Conservation (phyloP, 2,113 vertebrate genomes). For the Pituophis catenifer region DNA sequence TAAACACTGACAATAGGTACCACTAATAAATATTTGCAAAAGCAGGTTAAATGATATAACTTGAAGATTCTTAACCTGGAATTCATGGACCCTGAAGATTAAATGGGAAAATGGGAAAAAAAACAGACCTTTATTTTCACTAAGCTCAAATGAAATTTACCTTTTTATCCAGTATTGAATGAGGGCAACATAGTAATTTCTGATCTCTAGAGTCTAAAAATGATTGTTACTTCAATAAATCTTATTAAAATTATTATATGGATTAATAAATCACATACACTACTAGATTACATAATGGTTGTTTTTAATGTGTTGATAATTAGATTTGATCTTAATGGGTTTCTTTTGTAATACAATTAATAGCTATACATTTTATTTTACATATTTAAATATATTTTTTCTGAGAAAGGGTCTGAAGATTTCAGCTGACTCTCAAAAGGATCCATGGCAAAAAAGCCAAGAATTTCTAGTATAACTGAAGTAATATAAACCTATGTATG, state of each 20-base stretch:
- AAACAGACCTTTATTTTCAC: not conserved
- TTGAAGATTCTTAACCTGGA: not conserved
- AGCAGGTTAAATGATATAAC: not conserved
- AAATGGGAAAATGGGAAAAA: not conserved
- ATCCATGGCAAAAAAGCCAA: not conserved
- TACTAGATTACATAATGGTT: not conserved
- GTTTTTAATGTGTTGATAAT: not conserved
- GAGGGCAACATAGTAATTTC: not conserved
- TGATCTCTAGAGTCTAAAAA: not conserved
- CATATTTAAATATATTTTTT: not conserved
- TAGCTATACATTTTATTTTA: not conserved
- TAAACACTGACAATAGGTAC: not conserved
- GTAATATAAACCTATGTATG: not conserved
- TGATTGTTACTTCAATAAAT: not conserved
- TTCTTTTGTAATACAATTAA: not conserved
- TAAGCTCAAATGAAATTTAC: not conserved
- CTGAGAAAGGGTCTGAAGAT: not conserved
- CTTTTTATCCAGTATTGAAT: not conserved
- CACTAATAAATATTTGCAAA: not conserved
- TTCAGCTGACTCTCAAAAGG: not conserved
- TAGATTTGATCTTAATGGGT: not conserved
- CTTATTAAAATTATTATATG: not conserved
- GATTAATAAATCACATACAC: not conserved
- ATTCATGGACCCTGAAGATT: not conserved
- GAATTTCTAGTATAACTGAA: not conserved